These are phyloP conservation scores for Bos taurus DNA, from an alignment of 2,113 vertebrate species.

Conservation along the genomic window ARS-UCD2.0 NC_037346.1:8643501-8644000, in stretches of 20 bases:
- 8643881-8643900: not conserved
- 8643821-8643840: not conserved
- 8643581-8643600: not conserved
- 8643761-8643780: not conserved
- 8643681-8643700: not conserved
- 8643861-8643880: not conserved
- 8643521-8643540: not conserved
- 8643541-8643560: not conserved
- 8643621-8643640: accelerated
- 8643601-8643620: not conserved
- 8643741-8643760: accelerated
- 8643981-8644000: not conserved
- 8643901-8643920: not conserved
- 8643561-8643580: not conserved
- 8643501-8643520: not conserved
- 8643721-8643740: not conserved
- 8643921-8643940: not conserved
- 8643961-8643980: not conserved
- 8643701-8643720: not conserved
- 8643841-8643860: not conserved
- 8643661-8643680: not conserved
- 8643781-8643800: not conserved
- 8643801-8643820: not conserved
- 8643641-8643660: accelerated
- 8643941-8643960: not conserved